Base-by-base conservation (phyloP, 2,888 invertebrate genomes). In the Diploptera punctata region DNA sequence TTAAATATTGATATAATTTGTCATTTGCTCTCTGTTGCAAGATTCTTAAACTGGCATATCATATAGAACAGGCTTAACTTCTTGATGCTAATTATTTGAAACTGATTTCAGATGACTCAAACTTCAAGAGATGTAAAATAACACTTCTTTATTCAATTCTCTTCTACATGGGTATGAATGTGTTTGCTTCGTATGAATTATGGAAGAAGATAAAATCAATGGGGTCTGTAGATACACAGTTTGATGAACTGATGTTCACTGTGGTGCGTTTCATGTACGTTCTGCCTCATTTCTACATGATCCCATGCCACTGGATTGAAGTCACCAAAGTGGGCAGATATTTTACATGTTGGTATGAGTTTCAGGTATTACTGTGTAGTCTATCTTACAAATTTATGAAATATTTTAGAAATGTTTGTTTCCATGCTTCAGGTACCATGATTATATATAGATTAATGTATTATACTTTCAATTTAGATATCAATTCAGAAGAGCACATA, bases 261-360 rank as follows among this genome's bases (percentile, higher is more conserved):
- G 24, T 65, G 18, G 44, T 65, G 1, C 47, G 26, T n/a, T 65
- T 65, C 26, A 4, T 65, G 10, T 65, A 65, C 16, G 26, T 44
- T 4, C 16, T 65, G 24, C 65, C 65, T 26, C 65, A 65, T 18
- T 21, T 65, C n/a, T 65, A 65, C 18, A n/a, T 65, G 2, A 43
- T 65, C 1, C 65, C 65, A 5, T 44, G 44, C 10, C 65, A 65
- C 26, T 65, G 65, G 65, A 47, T 33, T n/a, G 65, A 65, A 44
- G 44, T 47, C 26, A 18, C 26, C 26, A 65, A 65, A 44, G 65
- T 65, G 4, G 65, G 26, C 10, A n/a, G n/a, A 0, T 65, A 44
- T n/a, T 65, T 65, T 18, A 24, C 10, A 3, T 47, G 3, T 33
- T 65, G 65, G 65, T 18, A n/a, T 47, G 47, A 65, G 1, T 65